Evolutionary conservation across 2,888 invertebrate genomes (phyloP).

Genomic region (Apantesis nais): DNA sequence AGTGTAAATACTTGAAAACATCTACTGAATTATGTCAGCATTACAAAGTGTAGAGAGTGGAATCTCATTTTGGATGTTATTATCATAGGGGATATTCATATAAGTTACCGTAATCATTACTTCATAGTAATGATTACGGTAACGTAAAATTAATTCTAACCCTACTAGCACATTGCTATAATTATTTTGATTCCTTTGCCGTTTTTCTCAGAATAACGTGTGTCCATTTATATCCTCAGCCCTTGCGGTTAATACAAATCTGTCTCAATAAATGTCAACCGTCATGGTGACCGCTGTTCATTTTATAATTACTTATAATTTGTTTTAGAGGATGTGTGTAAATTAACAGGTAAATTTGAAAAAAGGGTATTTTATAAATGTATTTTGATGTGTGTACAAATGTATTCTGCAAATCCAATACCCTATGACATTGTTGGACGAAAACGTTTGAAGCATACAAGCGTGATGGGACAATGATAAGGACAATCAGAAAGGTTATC

Average conservation of each 20-base stretch:
- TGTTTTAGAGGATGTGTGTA: slow-evolving; percentile 43
- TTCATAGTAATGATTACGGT: slow-evolving; percentile 28
- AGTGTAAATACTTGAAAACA: slow-evolving; percentile 13
- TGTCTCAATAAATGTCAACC: slow-evolving; percentile 48
- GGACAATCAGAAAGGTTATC: slow-evolving; percentile 79
- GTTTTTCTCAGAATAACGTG: slow-evolving; percentile 43
- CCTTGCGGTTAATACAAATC: slow-evolving; percentile 46
- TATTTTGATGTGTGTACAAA: slow-evolving; percentile 50
- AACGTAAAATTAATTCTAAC: slow-evolving; percentile 36
- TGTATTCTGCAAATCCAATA: slow-evolving; percentile 57
- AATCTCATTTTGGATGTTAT: slow-evolving; percentile 23
- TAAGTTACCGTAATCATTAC: too few relatives aligned
- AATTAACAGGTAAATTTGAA: slow-evolving; percentile 4
- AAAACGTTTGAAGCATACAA: slow-evolving; percentile 63
- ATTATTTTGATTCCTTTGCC: slow-evolving; percentile 42
- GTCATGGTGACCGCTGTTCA: slow-evolving; percentile 42
- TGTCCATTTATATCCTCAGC: slow-evolving; percentile 41
- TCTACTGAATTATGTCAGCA: slow-evolving; percentile 12
- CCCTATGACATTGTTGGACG: slow-evolving; percentile 56
- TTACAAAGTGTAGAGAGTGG: slow-evolving; percentile 11
- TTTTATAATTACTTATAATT: slow-evolving; percentile 28
- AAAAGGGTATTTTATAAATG: background rate
- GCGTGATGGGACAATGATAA: slow-evolving; percentile 68
- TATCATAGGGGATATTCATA: slow-evolving; percentile 24
- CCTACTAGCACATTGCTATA: slow-evolving; percentile 41